Percentiles rank a stretch among this genome's conserved stretches.
Conservation (phyloP, 2,113 vertebrate species). For the Mesocricetus auratus region DNA sequence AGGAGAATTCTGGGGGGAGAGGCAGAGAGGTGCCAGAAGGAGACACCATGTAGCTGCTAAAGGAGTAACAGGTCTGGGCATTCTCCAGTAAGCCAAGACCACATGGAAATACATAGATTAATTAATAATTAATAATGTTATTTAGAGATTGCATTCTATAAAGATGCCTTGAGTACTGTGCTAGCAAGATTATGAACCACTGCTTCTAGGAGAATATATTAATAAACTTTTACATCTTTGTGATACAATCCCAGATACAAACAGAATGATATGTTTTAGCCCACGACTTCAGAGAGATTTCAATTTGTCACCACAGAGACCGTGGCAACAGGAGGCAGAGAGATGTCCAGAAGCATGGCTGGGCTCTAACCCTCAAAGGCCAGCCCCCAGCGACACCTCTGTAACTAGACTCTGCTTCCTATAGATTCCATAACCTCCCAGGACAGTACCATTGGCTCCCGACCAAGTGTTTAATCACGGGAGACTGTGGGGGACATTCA, state of each 20-base stretch:
- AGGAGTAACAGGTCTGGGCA: no score
- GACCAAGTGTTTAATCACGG: not conserved
- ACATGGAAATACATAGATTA: no score
- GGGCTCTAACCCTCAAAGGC: not conserved
- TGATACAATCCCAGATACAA: not conserved
- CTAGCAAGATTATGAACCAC: not conserved
- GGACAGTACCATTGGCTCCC: not conserved
- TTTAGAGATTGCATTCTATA: not conserved
- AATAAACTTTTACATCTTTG: not conserved
- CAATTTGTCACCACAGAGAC: not conserved
- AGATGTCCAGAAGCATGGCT: not conserved
- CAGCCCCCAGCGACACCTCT: not conserved
- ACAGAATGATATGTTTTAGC: not conserved
- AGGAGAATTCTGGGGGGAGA: no score
- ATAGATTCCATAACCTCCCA: not conserved
- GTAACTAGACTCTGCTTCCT: not conserved
- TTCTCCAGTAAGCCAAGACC: no score
- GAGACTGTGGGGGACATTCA: not conserved
- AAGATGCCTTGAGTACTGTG: not conserved
- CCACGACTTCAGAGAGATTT: not conserved
- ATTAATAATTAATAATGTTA: not conserved
- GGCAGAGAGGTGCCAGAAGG: no score
- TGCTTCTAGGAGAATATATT: not conserved
- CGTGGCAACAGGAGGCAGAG: not conserved
- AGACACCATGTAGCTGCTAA: no score